Base-by-base conservation (phyloP, 2,113 vertebrate genomes). In the Talpa occidentalis region DNA sequence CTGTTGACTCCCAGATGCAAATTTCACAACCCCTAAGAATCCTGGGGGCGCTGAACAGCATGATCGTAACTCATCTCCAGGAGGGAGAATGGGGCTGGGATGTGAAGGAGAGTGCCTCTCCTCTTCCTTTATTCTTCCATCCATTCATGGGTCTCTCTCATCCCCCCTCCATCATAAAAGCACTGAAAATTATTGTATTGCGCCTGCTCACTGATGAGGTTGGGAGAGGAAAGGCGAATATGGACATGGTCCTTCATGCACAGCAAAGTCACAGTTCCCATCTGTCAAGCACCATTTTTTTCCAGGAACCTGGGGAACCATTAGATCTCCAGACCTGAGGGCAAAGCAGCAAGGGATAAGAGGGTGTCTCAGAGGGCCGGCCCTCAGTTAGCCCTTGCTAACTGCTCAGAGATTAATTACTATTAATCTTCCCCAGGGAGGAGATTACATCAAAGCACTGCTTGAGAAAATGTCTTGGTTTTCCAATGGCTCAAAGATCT, bases 401-500 rank as follows among this genome's bases (percentile, higher is more conserved):
- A 76, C 74, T 70, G 56, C 54, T 87, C 80, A 81, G 76, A 90
- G 67, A 62, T 56, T 47, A 59, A 40, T 78, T 60, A 44, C 47
- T 26, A 4, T 70, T 54, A 67, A 82, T 77, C 24, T 76, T 69
- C 82, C 69, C 24, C 8, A 88, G 81, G 90, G 81, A 91, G 72
- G 19, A 11, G 62, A 19, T 42, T 69, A 12, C 49, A 67, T 92
- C 91, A 85, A 78, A 96, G 74, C 12, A 9, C 72, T 60, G 47
- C 54, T 86, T 74, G 69, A 77, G 88, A 49, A 89, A 74, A 88
- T 66, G 70, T 52, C 72, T 93, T 70, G 32, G 64, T 94, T 91
- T 66, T 86, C 88, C 94, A 30, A 59, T 64, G 78, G 70, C 64
- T 89, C 82, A 67, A 0, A 2, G 4, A 72, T 86, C 54, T 93